A percentile compares a stretch with the other conserved stretches of the same genome.
Conservation (phyloP, 2,888 invertebrate species). For the Microctonus aethiopoides region DNA sequence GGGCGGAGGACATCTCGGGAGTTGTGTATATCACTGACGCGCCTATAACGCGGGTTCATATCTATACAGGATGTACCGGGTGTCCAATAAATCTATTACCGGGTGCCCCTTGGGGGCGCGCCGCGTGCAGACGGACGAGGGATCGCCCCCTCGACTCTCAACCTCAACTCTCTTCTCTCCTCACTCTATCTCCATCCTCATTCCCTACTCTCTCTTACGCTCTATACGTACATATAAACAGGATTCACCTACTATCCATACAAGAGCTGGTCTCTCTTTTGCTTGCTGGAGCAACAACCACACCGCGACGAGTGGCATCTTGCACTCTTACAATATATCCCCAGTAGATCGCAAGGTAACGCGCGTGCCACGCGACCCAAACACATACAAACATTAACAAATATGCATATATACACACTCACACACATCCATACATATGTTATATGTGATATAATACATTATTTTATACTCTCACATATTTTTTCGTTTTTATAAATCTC, state of each 20-base stretch:
- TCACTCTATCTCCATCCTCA: constrained; percentile 20
- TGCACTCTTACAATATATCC: constrained; percentile 15
- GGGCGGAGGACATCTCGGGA: constrained; percentile 6
- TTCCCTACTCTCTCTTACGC: constrained; percentile 11
- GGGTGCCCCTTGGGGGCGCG: constrained; percentile 55
- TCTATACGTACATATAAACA: constrained; percentile 22
- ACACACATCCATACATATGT: background rate
- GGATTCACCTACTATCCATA: too few species aligned
- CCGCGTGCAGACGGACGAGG: constrained; percentile 33
- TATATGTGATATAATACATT: background rate
- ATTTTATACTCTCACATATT: constrained; percentile 38
- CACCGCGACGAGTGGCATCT: constrained; percentile 14
- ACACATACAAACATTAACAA: background rate
- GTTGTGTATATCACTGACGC: constrained; percentile 25
- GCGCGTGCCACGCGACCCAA: constrained; percentile 27
- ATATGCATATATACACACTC: background rate
- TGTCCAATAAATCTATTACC: constrained; percentile 67
- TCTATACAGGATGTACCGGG: constrained; percentile 61
- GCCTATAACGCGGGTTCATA: constrained; percentile 45
- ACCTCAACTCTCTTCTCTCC: constrained; percentile 35
- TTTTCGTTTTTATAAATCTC: constrained; percentile 47
- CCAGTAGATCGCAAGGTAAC: constrained; percentile 14
- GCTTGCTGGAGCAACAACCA: background rate
- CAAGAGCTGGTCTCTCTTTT: constrained; percentile 9
- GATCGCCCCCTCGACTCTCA: constrained; percentile 32